These are phyloP conservation scores for Odobenus rosmarus DNA, from an alignment of 2,113 vertebrate species.

Conservation along the genomic window DNA sequence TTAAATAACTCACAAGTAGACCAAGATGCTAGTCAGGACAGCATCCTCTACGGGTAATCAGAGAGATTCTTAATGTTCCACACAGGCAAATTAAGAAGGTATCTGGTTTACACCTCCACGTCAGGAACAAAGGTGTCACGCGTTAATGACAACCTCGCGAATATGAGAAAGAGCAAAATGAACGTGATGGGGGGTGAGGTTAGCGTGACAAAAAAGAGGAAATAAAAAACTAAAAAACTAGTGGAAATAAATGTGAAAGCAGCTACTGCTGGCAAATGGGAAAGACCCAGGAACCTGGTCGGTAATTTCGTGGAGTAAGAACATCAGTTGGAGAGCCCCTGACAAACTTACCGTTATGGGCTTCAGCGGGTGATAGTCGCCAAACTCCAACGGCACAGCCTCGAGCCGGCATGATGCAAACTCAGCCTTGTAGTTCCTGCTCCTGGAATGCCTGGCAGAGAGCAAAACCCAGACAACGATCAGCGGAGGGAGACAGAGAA, in stretches of 20 bases:
- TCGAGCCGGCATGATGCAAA: conserved; percentile 88
- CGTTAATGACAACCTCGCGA: background rate
- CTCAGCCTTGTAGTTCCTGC: conserved; percentile 91
- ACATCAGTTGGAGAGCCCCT: background rate
- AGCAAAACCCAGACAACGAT: background rate
- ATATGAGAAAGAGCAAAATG: background rate
- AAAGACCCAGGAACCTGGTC: background rate
- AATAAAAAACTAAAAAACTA: background rate
- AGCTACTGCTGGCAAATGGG: background rate
- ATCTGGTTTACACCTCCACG: background rate
- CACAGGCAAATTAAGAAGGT: background rate
- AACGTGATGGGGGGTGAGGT: background rate
- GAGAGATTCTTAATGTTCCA: background rate
- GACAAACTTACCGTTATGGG: conserved; percentile 92
- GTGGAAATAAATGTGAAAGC: background rate
- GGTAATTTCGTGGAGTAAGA: background rate
- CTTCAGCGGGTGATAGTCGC: conserved; percentile 96
- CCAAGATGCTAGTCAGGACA: background rate
- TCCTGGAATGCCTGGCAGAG: conserved; percentile 90
- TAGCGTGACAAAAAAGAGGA: background rate
- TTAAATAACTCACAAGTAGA: background rate
- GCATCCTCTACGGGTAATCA: background rate
- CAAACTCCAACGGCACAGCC: conserved; percentile 88
- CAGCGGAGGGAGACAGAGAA: accelerated
- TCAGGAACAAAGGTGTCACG: background rate